These are phyloP conservation scores for Acrocyrtus sp. DNA, from an alignment of 2,888 invertebrate genomes.

Conservation along the genomic window DNA sequence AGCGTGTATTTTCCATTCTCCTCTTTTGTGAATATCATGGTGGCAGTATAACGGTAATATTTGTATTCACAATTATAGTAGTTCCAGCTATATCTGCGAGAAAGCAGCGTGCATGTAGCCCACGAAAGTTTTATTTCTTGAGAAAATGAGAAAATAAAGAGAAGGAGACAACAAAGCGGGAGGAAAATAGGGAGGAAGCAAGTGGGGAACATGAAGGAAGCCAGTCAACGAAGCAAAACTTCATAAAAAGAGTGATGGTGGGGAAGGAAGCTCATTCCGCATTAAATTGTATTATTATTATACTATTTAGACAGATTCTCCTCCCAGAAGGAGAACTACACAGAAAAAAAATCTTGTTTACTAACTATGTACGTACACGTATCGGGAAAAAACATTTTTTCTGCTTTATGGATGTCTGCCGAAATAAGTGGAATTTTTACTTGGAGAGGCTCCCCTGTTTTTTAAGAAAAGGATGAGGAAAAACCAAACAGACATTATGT, in stretches of 20 bases:
- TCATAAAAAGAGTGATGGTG: slow-evolving; percentile 43
- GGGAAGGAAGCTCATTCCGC: slow-evolving; percentile 38
- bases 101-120: no score
- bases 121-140: slow-evolving; percentile 24
- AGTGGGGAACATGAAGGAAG: slow-evolving; percentile 24
- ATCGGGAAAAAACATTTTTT: no score
- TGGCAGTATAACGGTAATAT: no score
- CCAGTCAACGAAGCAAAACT: slow-evolving; percentile 50
- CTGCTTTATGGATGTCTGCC: no score
- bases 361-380: not conserved
- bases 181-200: slow-evolving; percentile 6
- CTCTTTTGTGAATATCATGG: no score
- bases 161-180: slow-evolving; percentile 11
- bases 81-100: no score
- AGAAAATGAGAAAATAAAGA: slow-evolving; percentile 18
- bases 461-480: no score
- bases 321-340: not conserved
- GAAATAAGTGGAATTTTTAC: no score
- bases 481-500: slow-evolving; percentile 9
- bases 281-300: slow-evolving; percentile 39
- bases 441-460: no score
- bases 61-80: no score
- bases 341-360: not conserved
- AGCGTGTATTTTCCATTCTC: no score
- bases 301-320: slow-evolving; percentile 30